Base-by-base conservation (phyloP, 2,888 invertebrate species). In the Coremacera marginata region DNA sequence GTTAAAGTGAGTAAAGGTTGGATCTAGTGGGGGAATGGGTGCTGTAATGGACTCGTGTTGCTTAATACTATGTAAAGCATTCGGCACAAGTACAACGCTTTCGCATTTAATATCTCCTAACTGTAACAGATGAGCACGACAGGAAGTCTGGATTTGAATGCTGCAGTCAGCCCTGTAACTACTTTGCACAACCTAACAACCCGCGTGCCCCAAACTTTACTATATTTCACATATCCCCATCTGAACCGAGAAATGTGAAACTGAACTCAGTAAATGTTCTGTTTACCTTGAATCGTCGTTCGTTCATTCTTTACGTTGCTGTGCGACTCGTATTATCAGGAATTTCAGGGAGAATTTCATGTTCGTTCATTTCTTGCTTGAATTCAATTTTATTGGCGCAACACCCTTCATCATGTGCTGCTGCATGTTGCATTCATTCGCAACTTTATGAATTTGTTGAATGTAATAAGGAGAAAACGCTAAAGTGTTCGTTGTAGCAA, bases 71-170 rank as follows among this genome's bases (percentile, higher is more conserved):
- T 63, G 31, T n/a, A 9, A 25, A 34, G 63, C 27, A 7, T n/a
- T 67, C 65, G 34, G 27, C 44, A 4, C 31, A 25, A 19, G 14
- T 55, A 49, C 49, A 44, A 31, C 31, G 37, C 57, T 25, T 70
- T 76, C 76, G 74, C 55, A 70, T 76, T 78, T 74, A 75, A 75
- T 78, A 44, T 44, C 76, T 78, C 31, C 60, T 74, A 78, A 78
- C 73, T 76, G 76, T 74, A 78, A 78, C 78, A 76, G 76, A 67
- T 76, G 78, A 52, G 70, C 51, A 65, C 70, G 70, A 78, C 70
- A 70, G 65, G 44, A 52, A 25, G 67, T 49, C 49, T 49, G 22
- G 52, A 1, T 44, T 14, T 51, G 31, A 14, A 49, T 51, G 52
- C 25, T 16, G 68, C 31, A 11, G 8, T n/a, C 31, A 11, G 8